Evolutionary conservation across 1,140 invertebrate species (phyloP).

Genomic region (Psix sp.): DNA sequence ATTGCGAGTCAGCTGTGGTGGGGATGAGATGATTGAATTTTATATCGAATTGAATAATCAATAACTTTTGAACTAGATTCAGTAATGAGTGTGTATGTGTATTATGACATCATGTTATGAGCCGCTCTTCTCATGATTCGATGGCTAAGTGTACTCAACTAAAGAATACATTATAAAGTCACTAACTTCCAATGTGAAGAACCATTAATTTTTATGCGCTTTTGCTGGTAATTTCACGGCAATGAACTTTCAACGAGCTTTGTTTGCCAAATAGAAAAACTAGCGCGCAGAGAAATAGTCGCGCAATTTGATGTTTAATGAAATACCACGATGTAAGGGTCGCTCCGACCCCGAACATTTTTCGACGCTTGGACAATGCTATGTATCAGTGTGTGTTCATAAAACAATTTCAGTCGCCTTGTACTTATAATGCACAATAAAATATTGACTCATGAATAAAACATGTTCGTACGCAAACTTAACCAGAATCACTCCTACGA

Average conservation of each 20-base stretch:
- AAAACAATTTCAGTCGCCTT: conserved; percentile 42
- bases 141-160: too few relatives aligned
- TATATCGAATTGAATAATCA: conserved; percentile 34
- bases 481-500: conserved; percentile 58
- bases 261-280: too few relatives aligned
- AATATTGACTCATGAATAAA: conserved; percentile 59
- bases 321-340: too few relatives aligned
- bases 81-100: conserved; percentile 5
- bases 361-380: conserved; percentile 22
- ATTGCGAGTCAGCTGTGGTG: conserved; percentile 7
- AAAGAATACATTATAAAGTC: too few relatives aligned
- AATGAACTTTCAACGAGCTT: too few relatives aligned
- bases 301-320: too few relatives aligned
- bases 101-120: conserved; percentile 29
- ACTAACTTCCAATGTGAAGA: too few relatives aligned
- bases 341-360: too few relatives aligned
- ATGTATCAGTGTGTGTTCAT: conserved; percentile 19
- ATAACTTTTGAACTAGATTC: conserved; percentile 28
- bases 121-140: too few relatives aligned
- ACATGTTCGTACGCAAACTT: conserved; percentile 48
- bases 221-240: too few relatives aligned
- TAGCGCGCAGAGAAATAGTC: too few relatives aligned
- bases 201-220: too few relatives aligned
- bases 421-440: conserved; percentile 41
- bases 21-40: conserved; percentile 26